Conservation (phyloP, 2,888 invertebrate genomes). For the Eupsilia transversa region DNA sequence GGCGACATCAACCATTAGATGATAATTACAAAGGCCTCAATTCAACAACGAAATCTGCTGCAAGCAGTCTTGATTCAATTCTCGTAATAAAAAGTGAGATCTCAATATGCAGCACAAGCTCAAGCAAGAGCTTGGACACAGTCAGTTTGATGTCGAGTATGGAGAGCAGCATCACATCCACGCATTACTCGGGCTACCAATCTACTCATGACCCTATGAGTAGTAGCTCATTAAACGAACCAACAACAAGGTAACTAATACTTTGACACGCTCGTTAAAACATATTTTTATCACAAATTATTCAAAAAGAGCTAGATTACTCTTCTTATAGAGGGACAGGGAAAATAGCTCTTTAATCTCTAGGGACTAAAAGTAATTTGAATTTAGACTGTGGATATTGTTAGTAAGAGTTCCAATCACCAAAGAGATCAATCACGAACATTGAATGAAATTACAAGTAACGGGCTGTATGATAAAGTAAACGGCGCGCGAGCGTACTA, state of each 20-base stretch:
- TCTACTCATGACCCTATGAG: conserved; percentile 32
- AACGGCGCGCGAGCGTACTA: no score
- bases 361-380: no score
- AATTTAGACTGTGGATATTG: no score
- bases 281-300: no score
- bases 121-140: conserved; percentile 54
- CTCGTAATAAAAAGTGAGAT: conserved; percentile 70
- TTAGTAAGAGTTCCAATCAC: no score
- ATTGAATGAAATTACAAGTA: no score
- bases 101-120: conserved; percentile 66
- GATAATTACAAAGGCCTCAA: neutral
- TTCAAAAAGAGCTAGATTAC: no score
- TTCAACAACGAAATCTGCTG: conserved; percentile 19
- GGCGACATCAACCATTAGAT: neutral
- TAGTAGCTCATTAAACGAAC: conserved; percentile 28
- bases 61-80: conserved; percentile 69
- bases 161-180: conserved; percentile 62
- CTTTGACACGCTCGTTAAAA: neutral
- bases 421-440: no score
- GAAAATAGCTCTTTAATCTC: no score
- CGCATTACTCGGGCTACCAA: conserved; percentile 60
- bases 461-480: no score
- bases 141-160: conserved; percentile 69
- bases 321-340: no score
- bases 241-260: conserved; percentile 53